These are phyloP conservation scores for Crotophaga sulcirostris DNA, from an alignment of 2,113 vertebrate genomes.

Conservation along the genomic window DNA sequence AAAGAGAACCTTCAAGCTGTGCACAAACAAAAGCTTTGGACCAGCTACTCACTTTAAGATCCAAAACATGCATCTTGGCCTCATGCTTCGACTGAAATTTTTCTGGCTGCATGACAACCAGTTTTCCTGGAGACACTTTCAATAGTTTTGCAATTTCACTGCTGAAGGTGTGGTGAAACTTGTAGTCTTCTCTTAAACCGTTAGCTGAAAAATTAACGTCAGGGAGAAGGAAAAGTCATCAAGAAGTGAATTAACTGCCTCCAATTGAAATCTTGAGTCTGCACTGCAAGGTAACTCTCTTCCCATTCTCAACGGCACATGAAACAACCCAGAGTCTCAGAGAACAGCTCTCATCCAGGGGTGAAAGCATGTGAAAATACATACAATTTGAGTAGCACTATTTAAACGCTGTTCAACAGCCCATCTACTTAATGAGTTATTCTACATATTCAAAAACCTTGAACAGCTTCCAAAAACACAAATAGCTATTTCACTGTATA, in stretches of 20 bases:
- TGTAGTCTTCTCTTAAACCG: slow-evolving; percentile 89
- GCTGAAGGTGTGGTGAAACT: slow-evolving; percentile 90
- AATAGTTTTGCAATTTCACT: slow-evolving; percentile 83
- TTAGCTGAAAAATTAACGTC: slow-evolving; percentile 79
- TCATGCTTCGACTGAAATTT: slow-evolving; percentile 92
- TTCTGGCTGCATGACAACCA: slow-evolving; percentile 89
- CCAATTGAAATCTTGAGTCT: not conserved
- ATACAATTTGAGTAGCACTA: not conserved
- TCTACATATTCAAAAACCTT: not conserved
- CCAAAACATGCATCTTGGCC: slow-evolving; percentile 74
- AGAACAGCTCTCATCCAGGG: not conserved
- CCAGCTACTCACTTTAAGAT: slow-evolving; percentile 79
- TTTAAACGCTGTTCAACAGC: not conserved
- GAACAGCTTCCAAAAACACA: not conserved
- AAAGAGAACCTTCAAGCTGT: not conserved
- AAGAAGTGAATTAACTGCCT: not conserved
- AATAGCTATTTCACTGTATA: not conserved
- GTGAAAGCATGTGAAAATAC: not conserved
- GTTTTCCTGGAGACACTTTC: slow-evolving; percentile 82
- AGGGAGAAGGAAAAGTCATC: not conserved
- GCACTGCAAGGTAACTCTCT: not conserved
- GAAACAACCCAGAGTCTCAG: not conserved
- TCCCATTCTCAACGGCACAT: not conserved
- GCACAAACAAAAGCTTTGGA: not conserved
- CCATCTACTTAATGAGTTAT: not conserved